Evolutionary conservation across 2,113 vertebrate species (phyloP).

Genomic region (Psilopsiagon aymara): DNA sequence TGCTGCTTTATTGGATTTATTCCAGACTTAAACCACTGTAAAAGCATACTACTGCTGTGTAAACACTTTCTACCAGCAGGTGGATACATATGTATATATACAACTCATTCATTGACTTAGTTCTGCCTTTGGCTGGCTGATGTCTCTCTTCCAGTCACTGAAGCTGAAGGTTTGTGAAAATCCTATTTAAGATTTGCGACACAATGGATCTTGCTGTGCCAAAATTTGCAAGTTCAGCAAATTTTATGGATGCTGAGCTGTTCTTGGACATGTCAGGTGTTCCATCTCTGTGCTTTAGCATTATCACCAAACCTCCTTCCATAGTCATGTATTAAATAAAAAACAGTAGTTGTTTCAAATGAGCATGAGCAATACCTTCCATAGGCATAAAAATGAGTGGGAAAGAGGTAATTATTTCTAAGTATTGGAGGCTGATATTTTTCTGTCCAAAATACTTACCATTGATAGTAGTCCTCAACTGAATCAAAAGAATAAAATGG

Average conservation of each 20-base stretch:
- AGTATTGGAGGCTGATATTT: background rate
- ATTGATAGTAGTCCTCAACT: background rate
- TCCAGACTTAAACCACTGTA: background rate
- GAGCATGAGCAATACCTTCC: background rate
- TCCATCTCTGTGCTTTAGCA: background rate
- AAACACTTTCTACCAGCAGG: conserved; percentile 35
- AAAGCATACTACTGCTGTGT: background rate
- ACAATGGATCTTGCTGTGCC: background rate
- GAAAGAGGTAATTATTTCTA: background rate
- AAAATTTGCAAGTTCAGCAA: background rate
- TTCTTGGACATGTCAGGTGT: background rate
- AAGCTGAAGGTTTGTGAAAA: background rate
- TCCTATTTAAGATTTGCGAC: background rate
- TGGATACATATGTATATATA: conserved; percentile 9
- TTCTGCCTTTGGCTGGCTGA: background rate
- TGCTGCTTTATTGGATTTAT: background rate
- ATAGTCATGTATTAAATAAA: background rate
- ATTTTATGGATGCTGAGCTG: background rate
- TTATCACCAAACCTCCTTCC: background rate
- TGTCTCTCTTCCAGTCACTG: background rate
- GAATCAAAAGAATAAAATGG: background rate
- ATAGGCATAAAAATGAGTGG: background rate
- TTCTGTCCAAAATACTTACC: background rate
- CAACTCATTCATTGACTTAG: background rate
- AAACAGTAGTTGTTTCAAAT: background rate